A percentile compares a stretch with the other conserved stretches of the same genome.
These are phyloP conservation scores for Eclectus roratus DNA, from an alignment of 2,113 vertebrate genomes.

Conservation along the genomic window DNA sequence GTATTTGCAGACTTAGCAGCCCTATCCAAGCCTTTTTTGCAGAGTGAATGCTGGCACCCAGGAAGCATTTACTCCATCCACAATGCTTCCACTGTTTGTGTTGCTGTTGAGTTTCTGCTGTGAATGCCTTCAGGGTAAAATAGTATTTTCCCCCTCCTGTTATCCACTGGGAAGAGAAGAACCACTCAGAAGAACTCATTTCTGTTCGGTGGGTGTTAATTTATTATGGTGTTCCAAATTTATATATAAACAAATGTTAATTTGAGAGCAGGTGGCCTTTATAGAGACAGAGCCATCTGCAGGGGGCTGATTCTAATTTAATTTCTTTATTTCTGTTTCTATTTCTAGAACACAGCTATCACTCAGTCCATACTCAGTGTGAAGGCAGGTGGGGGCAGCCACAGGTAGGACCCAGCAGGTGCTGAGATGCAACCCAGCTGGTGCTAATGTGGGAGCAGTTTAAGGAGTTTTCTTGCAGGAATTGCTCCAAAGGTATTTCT, in stretches of 20 bases:
- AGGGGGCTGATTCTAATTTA: neutral
- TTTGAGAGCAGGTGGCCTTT: constrained; percentile 23
- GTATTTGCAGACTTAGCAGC: neutral
- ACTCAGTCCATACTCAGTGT: neutral
- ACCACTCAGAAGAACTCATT: neutral
- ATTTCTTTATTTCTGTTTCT: constrained; percentile 8
- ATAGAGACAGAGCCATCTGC: constrained; percentile 20
- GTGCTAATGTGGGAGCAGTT: neutral
- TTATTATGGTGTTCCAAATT: constrained; percentile 35
- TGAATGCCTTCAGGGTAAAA: neutral
- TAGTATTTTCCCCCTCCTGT: neutral
- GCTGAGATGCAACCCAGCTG: neutral
- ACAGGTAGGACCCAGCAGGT: neutral
- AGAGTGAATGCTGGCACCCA: neutral
- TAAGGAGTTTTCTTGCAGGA: neutral
- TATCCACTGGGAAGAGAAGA: neutral
- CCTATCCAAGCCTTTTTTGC: neutral
- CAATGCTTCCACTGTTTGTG: neutral
- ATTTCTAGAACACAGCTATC: neutral
- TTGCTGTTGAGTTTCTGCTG: neutral
- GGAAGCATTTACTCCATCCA: neutral
- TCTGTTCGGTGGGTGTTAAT: neutral
- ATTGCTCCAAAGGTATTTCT: neutral
- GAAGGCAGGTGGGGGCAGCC: neutral
- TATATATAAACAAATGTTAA: constrained; percentile 16